phyloP scores from a whole-genome alignment of 92 coral and sea anemone genomes.

The Bergia sp. region DNA sequence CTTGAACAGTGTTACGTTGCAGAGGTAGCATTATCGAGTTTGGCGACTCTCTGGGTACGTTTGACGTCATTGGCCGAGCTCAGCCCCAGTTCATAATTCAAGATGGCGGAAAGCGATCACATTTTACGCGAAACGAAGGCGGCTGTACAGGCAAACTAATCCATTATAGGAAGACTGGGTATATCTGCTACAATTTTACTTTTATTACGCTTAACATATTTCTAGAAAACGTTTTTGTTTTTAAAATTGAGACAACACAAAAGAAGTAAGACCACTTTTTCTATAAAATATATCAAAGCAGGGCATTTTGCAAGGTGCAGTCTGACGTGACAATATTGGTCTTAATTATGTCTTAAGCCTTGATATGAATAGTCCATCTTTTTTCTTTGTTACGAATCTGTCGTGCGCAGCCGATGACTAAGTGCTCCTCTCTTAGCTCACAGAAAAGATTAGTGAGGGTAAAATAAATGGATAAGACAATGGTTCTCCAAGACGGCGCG shows the following conservation, averaged over 20 bases:
- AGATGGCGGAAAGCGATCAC: neutral
- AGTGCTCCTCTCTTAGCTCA: conserved; percentile 13
- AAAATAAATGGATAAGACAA: neutral
- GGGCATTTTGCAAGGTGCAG: neutral
- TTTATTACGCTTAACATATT: neutral
- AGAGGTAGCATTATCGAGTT: neutral
- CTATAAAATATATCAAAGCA: neutral
- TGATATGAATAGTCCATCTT: neutral
- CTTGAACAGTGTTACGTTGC: neutral
- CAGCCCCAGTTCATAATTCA: neutral
- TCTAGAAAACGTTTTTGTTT: neutral
- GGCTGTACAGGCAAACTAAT: too few species aligned
- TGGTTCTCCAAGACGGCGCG: neutral
- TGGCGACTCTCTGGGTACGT: too few species aligned
- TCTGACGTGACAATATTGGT: neutral
- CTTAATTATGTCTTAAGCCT: neutral
- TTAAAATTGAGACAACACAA: too few species aligned
- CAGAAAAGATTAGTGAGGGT: neutral
- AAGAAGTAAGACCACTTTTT: neutral
- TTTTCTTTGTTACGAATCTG: neutral
- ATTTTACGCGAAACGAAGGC: neutral
- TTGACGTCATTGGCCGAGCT: neutral
- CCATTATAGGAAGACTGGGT: neutral
- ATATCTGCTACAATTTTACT: neutral
- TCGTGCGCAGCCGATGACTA: neutral